Evolutionary conservation across 2,113 vertebrate species (phyloP), one percentile per base, ranked within the genome.

Genomic region (Solenodon paradoxus): DNA sequence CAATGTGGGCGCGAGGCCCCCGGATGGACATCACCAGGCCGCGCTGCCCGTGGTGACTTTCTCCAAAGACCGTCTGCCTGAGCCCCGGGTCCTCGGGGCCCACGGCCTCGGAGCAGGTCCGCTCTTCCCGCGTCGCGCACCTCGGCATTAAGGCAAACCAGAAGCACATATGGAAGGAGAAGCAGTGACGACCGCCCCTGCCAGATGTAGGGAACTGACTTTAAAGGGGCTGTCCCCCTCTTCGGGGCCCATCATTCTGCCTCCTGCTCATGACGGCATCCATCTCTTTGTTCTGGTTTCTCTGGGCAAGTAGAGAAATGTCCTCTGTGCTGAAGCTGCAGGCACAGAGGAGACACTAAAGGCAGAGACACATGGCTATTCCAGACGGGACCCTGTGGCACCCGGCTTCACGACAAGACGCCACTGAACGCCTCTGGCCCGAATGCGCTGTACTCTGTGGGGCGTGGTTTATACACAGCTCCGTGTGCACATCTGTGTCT

Each of bases 141-240:
- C 87, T 95, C 42, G 1, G 94, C 68, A 88, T 68, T 77, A 88
- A 86, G 90, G 89, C 17, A 24, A 95, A 89, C 84, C 89, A 90
- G 96, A 94, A 91, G 96, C 92, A 97, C 97, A 97, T 71, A 92
- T 0, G 94, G 95, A 95, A 78, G 12, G 9, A 1, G 12, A 0
- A 22, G 72, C 88, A 95, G 94, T 4, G 1, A 20, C 40, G 92
- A 77, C 86, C 55, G 93, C 53, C 86, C 84, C 77, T 96, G 78
- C 92, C 79, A 71, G 59, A 95, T 66, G 92, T 95, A 57, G 90
- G 97, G 89, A 96, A 95, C 96, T 94, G 66, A 97, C 57, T 90
- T 83, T 94, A n/a, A n/a, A n/a, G n/a, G n/a, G n/a, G n/a, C n/a
- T n/a, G n/a, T n/a, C n/a, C n/a, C n/a, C n/a, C 53, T 22, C 53